These are phyloP conservation scores for Ceratotherium simum DNA, from an alignment of 2,113 vertebrate genomes.

Conservation along the genomic window DNA sequence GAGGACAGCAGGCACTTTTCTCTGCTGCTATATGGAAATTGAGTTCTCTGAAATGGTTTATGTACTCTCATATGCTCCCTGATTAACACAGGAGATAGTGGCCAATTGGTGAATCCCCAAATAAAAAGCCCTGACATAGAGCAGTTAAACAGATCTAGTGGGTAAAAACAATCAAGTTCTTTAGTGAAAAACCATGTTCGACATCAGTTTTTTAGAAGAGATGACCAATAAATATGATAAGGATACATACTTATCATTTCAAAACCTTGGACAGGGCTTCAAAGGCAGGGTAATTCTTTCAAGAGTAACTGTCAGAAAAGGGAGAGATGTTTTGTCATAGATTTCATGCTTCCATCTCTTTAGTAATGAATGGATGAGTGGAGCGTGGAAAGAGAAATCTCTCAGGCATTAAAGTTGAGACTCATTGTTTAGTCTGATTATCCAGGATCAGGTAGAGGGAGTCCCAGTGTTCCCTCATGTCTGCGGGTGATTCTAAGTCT, in stretches of 20 bases:
- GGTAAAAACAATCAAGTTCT: background rate
- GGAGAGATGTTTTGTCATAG: background rate
- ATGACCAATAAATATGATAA: background rate
- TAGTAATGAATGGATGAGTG: background rate
- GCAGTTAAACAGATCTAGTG: background rate
- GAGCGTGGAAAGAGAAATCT: background rate
- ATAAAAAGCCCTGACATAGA: background rate
- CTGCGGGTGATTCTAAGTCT: background rate
- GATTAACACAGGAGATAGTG: background rate
- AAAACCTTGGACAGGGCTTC: background rate
- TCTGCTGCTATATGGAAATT: background rate
- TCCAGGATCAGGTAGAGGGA: background rate
- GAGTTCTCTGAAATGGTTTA: background rate
- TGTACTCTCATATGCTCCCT: accelerated
- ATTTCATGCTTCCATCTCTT: background rate
- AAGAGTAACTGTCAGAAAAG: background rate
- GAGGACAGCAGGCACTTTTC: background rate
- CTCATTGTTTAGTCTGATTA: background rate
- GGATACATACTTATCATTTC: background rate
- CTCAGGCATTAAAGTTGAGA: background rate
- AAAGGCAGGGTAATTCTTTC: background rate
- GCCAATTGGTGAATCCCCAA: background rate
- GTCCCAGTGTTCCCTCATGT: background rate
- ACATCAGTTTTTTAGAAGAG: background rate
- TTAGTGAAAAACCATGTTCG: background rate